These are phyloP conservation scores for Malacoctenus gilli DNA, from an alignment of 2,797 vertebrate genomes.

Conservation along the genomic window DNA sequence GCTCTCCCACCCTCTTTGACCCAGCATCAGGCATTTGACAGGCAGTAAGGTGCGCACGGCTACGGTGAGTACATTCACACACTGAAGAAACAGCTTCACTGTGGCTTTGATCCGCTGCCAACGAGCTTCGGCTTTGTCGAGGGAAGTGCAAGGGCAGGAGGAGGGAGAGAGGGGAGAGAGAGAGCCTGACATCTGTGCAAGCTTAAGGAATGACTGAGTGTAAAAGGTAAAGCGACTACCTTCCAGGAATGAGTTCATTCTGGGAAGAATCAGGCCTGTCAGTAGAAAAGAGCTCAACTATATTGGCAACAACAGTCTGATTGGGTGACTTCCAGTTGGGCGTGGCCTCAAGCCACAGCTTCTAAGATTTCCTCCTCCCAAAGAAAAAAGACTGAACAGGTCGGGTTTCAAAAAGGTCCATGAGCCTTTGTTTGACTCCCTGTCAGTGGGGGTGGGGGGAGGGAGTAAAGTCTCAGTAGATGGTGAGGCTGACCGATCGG, in stretches of 20 bases:
- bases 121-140: constrained; percentile 43
- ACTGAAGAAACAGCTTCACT: constrained; percentile 55
- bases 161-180: constrained; percentile 36
- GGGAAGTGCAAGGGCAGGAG: constrained; percentile 68
- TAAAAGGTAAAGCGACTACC: constrained; percentile 61
- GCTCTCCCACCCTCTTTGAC: constrained; percentile 76
- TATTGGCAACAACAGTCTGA: constrained; percentile 23
- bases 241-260: constrained; percentile 42
- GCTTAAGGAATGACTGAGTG: constrained; percentile 47
- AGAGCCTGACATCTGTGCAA: constrained; percentile 47
- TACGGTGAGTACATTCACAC: constrained; percentile 77
- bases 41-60: constrained; percentile 85
- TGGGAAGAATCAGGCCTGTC: constrained; percentile 2
- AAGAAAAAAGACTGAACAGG: constrained; percentile 4
- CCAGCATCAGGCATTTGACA: constrained; percentile 85
- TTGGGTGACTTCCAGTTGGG: constrained; percentile 30
- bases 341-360: constrained; percentile 20
- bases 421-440: constrained; percentile 31
- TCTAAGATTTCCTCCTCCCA: constrained; percentile 9
- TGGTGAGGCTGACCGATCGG: constrained; percentile 94
- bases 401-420: constrained; percentile 42
- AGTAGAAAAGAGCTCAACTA: constrained; percentile 25
- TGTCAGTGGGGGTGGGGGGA: too few species aligned
- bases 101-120: constrained; percentile 44
- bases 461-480: constrained; percentile 83